Base-by-base conservation (phyloP, 2,113 vertebrate genomes). In the Leiothrix lutea region DNA sequence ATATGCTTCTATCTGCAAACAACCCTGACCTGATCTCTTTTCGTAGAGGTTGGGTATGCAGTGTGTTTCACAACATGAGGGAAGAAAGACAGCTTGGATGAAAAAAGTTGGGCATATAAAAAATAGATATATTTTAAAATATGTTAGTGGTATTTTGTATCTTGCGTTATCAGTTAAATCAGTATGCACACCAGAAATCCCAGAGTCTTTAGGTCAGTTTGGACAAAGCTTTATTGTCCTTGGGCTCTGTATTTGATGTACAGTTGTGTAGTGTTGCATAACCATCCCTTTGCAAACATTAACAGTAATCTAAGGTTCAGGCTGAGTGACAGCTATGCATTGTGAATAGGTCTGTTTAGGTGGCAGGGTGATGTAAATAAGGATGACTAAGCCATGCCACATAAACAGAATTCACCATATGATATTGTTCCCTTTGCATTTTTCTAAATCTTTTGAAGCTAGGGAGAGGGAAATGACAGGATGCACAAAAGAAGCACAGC, bases 371-470 rank as follows among this genome's bases (percentile, higher is more conserved):
- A 85, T 65, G 56, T 56, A 80, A 95, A 91, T 71, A 73, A 72
- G 74, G 70, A 84, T 96, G 71, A 82, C 69, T 92, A 72, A 92
- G 72, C 71, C 56, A 54, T 64, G 85, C 62, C 81, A 86, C 67
- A 61, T 88, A 94, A 94, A 93, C 91, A 95, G 81, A 90, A 85
- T 85, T 95, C 2, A 1, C 86, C 94, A 91, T 96, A 92, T 92
- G 94, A 97, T 96, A 77, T 42, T 86, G 91, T 94, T 96, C 58
- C 26, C 31, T 85, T 84, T 87, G 84, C 81, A 80, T 95, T 94
- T 96, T 93, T 90, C 74, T 54, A 87, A 92, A 80, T 70, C 79
- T 93, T 94, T 94, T 95, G 92, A 93, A 95, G 87, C 90, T 90
- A 86, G 74, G 61, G 75, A 90, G 79, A 64, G 61, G 69, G 70